phyloP scores from a whole-genome alignment of 2,797 vertebrate genomes.

The Novumbra hubbsi region DNA sequence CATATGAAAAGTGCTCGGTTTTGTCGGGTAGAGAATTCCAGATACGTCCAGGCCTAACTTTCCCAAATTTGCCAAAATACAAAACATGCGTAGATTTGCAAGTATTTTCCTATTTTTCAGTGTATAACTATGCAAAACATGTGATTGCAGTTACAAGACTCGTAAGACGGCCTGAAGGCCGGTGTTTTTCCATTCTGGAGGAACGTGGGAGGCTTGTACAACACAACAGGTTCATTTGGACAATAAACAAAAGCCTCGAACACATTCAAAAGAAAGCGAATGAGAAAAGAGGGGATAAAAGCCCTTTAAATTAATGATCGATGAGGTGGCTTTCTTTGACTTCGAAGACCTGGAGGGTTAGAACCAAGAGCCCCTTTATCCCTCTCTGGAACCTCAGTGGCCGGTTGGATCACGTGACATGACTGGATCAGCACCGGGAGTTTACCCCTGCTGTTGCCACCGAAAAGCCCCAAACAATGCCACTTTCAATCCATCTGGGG shows the following conservation, averaged over 20 bases:
- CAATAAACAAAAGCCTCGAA: constrained; percentile 53
- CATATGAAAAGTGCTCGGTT: not conserved
- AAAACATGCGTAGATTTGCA: not conserved
- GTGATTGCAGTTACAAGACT: constrained; percentile 23
- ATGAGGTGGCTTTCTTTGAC: constrained; percentile 91
- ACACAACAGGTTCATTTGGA: constrained; percentile 59
- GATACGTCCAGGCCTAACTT: not conserved
- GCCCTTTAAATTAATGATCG: constrained; percentile 85
- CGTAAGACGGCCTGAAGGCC: constrained; percentile 24
- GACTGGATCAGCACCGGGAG: not conserved
- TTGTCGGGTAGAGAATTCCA: not conserved
- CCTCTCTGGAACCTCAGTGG: not conserved
- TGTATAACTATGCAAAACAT: not conserved
- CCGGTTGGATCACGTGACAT: not conserved
- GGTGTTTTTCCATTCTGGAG: constrained; percentile 27
- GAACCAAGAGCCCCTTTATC: constrained; percentile 31
- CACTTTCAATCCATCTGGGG: constrained; percentile 16
- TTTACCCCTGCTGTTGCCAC: constrained; percentile 19
- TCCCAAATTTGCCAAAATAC: not conserved
- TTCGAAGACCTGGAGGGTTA: constrained; percentile 69
- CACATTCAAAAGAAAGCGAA: constrained; percentile 48
- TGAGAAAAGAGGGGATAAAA: constrained; percentile 49
- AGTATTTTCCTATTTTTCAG: not conserved
- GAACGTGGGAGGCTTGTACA: constrained; percentile 50
- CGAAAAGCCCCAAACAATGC: constrained; percentile 13